These are phyloP conservation scores for Ceratina australensis DNA, from an alignment of 1,140 invertebrate genomes.

Conservation along the genomic window DNA sequence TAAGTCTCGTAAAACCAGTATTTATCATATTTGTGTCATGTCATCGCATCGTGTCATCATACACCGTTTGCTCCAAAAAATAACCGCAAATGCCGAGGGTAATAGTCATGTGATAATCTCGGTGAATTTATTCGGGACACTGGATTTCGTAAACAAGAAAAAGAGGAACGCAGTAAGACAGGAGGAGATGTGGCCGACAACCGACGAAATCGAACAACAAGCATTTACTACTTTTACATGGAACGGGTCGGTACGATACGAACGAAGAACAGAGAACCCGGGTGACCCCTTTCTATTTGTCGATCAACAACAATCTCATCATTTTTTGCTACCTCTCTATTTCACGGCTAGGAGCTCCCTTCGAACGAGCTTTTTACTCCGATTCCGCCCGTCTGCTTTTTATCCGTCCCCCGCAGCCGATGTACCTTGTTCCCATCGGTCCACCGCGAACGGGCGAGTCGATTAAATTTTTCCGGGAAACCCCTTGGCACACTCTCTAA, in stretches of 20 bases:
- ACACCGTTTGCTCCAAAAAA: too few relatives aligned
- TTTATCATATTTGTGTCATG: too few relatives aligned
- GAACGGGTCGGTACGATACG: too few relatives aligned
- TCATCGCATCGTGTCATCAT: too few relatives aligned
- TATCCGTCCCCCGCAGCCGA: not conserved
- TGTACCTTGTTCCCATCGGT: not conserved
- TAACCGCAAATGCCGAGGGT: not conserved
- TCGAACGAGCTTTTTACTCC: not conserved
- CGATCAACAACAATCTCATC: conserved; percentile 15
- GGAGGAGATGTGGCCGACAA: too few relatives aligned
- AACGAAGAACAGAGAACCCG: not conserved
- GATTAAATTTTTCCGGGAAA: not conserved
- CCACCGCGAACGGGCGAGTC: not conserved
- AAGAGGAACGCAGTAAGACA: not conserved
- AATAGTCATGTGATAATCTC: not conserved
- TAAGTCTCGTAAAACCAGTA: too few relatives aligned
- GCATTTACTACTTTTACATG: not conserved
- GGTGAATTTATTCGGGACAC: not conserved
- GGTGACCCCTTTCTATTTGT: conserved; percentile 13
- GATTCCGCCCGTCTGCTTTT: not conserved
- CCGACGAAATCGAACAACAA: too few relatives aligned
- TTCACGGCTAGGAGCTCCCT: not conserved
- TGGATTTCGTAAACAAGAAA: not conserved
- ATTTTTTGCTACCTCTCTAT: not conserved
- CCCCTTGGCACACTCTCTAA: too few relatives aligned